phyloP scores from a whole-genome alignment of 2,888 invertebrate species.

The Phasia obesa region DNA sequence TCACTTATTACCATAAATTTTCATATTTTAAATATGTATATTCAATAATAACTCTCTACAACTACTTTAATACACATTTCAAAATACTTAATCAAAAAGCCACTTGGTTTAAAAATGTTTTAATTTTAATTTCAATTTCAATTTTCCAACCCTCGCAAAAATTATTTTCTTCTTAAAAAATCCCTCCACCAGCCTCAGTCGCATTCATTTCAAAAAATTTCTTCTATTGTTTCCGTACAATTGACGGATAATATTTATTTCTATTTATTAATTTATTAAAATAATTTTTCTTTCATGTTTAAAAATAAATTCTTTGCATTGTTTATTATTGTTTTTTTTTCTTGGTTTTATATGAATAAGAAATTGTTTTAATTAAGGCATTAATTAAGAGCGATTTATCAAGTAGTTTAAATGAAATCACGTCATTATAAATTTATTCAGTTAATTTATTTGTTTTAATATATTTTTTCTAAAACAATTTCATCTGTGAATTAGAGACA shows the following conservation, averaged over 20 bases:
- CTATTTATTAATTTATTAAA: constrained; percentile 47
- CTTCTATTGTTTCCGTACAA: constrained; percentile 57
- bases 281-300: constrained; percentile 25
- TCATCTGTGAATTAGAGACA: constrained; percentile 44
- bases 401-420: constrained; percentile 68
- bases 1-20: constrained; percentile 35
- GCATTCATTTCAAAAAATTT: constrained; percentile 30
- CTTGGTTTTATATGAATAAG: constrained; percentile 43
- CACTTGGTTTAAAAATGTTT: constrained; percentile 16
- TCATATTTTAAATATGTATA: constrained; percentile 2
- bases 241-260: constrained; percentile 38
- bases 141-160: constrained; percentile 29
- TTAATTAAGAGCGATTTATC: constrained; percentile 69
- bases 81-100: constrained; percentile 20
- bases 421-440: constrained; percentile 63
- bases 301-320: not conserved
- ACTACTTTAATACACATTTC: constrained; percentile 25
- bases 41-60: constrained; percentile 32
- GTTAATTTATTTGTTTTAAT: constrained; percentile 46
- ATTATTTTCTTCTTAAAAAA: not conserved
- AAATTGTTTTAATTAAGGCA: constrained; percentile 67
- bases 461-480: constrained; percentile 14
- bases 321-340: not conserved
- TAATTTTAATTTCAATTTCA: constrained; percentile 11
- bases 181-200: constrained; percentile 12